These are phyloP conservation scores for Acyrthosiphon pisum DNA, from an alignment of 1,140 invertebrate genomes.

Conservation along the genomic window DNA sequence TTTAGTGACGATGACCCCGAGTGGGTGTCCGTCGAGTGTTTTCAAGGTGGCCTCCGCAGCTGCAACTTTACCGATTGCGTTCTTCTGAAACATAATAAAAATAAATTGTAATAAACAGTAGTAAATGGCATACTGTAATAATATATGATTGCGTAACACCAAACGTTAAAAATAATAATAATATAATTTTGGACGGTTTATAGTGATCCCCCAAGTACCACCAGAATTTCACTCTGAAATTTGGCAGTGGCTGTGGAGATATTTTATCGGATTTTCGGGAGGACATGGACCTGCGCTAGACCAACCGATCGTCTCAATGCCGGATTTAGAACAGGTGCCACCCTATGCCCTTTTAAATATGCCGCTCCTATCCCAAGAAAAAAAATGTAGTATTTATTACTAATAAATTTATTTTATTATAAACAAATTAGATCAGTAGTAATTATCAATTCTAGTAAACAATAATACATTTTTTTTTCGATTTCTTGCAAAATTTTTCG, in stretches of 20 bases:
- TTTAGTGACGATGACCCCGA: background rate
- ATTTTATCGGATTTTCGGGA: background rate
- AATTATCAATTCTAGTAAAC: too few species aligned
- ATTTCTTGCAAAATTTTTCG: too few species aligned
- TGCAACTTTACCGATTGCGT: background rate
- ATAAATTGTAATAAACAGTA: background rate
- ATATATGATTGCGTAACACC: background rate
- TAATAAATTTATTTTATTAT: too few species aligned
- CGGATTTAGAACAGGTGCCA: too few species aligned
- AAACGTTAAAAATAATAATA: background rate
- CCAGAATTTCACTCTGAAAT: background rate
- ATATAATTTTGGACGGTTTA: background rate
- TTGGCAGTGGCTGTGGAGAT: background rate
- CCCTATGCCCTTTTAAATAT: too few species aligned
- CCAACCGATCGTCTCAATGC: background rate
- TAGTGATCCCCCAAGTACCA: background rate
- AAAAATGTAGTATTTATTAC: too few species aligned
- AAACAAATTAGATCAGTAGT: too few species aligned
- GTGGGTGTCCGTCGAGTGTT: background rate
- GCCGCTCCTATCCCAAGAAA: too few species aligned
- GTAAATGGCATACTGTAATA: background rate
- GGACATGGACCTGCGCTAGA: background rate
- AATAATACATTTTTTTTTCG: too few species aligned
- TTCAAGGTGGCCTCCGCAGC: background rate
- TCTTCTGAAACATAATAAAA: background rate